Evolutionary conservation across 2,888 invertebrate genomes (phyloP).

Genomic region (Allygus modestus): DNA sequence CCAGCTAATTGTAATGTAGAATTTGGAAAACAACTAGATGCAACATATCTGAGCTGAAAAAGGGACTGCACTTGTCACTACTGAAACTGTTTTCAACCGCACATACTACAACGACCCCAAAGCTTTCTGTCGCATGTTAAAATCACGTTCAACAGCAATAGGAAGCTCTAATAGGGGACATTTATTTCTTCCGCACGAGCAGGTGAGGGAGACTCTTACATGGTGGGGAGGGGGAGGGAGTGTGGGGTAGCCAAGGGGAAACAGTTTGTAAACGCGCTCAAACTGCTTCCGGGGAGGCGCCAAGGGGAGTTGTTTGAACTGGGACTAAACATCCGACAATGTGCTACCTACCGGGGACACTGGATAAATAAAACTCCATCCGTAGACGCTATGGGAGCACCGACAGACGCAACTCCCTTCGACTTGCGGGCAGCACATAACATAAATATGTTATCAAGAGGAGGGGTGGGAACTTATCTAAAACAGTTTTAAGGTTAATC

Average conservation of each 20-base stretch:
- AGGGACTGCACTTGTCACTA: no score
- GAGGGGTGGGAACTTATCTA: no score
- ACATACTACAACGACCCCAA: no score
- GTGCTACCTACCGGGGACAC: background rate
- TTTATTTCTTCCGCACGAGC: conserved; percentile 46
- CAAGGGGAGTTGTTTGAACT: conserved; percentile 30
- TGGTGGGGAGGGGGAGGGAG: background rate
- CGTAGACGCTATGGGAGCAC: background rate
- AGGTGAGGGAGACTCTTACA: conserved; percentile 16
- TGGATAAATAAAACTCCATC: conserved; percentile 5
- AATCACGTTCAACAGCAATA: conserved; percentile 35
- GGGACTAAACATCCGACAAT: conserved; percentile 22
- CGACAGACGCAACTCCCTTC: background rate
- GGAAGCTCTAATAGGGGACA: conserved; percentile 36
- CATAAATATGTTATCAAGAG: no score
- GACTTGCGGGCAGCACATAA: no score
- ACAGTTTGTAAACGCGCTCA: conserved; percentile 49
- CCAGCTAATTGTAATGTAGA: no score
- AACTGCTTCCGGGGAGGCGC: conserved; percentile 45
- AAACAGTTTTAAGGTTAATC: no score
- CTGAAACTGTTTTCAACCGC: no score
- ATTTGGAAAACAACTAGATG: no score
- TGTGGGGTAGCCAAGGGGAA: conserved; percentile 19
- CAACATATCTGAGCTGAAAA: no score
- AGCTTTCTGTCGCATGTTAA: conserved; percentile 7